Conservation (phyloP, 2,888 invertebrate genomes). For the Dastarcus helophoroides region DNA sequence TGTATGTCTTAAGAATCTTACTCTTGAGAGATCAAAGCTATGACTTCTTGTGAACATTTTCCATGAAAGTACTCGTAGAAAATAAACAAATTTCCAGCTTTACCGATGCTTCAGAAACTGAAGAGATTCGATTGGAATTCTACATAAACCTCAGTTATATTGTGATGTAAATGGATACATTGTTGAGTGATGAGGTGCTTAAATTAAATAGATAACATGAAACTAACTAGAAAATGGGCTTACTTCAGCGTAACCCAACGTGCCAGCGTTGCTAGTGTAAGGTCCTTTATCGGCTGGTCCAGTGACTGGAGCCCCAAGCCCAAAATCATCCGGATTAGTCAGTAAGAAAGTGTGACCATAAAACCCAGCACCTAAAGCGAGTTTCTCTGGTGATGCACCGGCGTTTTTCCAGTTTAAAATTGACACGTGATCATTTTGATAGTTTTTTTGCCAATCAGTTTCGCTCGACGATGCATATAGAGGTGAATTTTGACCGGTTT, state of each 20-base stretch:
- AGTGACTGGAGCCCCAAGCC: slow-evolving; percentile 8
- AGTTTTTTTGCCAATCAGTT: slow-evolving; percentile 7
- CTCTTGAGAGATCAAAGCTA: too few relatives aligned
- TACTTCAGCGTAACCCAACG: slow-evolving; percentile 11
- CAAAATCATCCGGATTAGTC: slow-evolving; percentile 2
- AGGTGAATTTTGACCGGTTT: slow-evolving; percentile 6
- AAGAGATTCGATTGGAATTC: too few relatives aligned
- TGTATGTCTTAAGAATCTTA: too few relatives aligned
- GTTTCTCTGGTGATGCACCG: slow-evolving; percentile 9
- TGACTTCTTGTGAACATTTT: too few relatives aligned
- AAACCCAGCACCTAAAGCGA: slow-evolving; percentile 9
- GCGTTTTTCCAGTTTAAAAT: slow-evolving; percentile 10
- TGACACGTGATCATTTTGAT: slow-evolving; percentile 7
- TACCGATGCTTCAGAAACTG: too few relatives aligned
- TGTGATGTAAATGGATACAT: too few relatives aligned
- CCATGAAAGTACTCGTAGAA: too few relatives aligned
- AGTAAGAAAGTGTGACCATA: slow-evolving; percentile 10
- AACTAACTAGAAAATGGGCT: too few relatives aligned
- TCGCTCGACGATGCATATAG: slow-evolving; percentile 4
- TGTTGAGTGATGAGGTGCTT: too few relatives aligned
- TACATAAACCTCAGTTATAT: too few relatives aligned
- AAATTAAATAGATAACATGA: too few relatives aligned
- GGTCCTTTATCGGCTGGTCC: slow-evolving; percentile 10
- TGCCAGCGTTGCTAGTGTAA: slow-evolving; percentile 9
- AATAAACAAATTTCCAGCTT: too few relatives aligned